Evolutionary conservation across 2,113 vertebrate genomes (phyloP).

Genomic region (Sceloporus tristichus): DNA sequence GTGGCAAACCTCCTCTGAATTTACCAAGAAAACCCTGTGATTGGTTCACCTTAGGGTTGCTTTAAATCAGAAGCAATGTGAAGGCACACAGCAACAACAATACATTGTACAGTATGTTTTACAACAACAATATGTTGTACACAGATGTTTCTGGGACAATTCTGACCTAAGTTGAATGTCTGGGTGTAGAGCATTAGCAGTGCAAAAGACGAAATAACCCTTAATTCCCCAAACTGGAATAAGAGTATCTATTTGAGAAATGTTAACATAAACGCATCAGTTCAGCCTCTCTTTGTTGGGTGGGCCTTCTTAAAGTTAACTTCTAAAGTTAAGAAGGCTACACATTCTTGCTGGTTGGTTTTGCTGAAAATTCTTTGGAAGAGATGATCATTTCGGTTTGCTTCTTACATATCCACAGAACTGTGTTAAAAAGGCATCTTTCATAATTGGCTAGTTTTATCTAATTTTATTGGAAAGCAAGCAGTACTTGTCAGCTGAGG

Average conservation of each 20-base stretch:
- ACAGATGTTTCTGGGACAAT: neutral
- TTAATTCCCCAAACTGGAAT: neutral
- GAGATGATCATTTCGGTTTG: neutral
- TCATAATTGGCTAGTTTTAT: neutral
- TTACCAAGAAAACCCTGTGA: no score
- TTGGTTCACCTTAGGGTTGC: no score
- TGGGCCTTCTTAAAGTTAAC: neutral
- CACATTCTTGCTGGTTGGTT: neutral
- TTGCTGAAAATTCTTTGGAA: neutral
- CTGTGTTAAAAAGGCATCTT: neutral
- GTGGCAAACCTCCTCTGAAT: no score
- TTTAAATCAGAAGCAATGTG: no score
- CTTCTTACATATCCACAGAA: neutral
- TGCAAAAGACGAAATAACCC: neutral
- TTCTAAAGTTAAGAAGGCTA: neutral
- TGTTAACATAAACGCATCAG: neutral
- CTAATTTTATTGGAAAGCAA: neutral
- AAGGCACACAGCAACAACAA: no score
- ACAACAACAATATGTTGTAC: no score
- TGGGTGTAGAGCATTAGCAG: no score
- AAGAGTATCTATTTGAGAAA: neutral
- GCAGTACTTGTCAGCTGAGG: neutral
- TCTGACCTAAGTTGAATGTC: neutral
- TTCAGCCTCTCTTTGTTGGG: neutral
- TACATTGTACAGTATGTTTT: neutral